These are phyloP conservation scores for Sitta carolinensis DNA, from an alignment of 2,797 vertebrate genomes.

Conservation along the genomic window DNA sequence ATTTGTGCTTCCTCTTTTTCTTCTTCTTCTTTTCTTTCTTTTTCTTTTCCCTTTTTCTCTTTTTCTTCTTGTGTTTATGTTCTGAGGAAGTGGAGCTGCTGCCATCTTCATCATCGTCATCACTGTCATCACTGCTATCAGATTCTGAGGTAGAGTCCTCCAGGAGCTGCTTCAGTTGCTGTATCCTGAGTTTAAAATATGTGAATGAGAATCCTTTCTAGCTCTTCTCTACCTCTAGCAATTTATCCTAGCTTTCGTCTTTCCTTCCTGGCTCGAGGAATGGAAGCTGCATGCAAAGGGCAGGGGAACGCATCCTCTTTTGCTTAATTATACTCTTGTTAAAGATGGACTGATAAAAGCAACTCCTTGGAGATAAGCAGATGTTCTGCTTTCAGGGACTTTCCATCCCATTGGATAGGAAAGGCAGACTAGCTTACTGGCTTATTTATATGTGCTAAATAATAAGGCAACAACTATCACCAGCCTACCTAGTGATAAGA, in stretches of 20 bases:
- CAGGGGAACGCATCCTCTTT: not conserved
- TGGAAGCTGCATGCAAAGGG: not conserved
- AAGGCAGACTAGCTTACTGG: not conserved
- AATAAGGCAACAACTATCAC: not conserved
- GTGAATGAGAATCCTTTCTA: not conserved
- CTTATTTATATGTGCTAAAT: not conserved
- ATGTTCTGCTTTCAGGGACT: not conserved
- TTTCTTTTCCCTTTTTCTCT: slow-evolving; percentile 83
- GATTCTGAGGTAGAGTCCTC: slow-evolving; percentile 88
- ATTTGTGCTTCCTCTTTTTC: slow-evolving; percentile 84
- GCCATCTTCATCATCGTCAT: slow-evolving; percentile 67
- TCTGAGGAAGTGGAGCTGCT: slow-evolving; percentile 79
- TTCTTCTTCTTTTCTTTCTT: slow-evolving; percentile 85
- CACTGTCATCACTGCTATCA: slow-evolving; percentile 61
- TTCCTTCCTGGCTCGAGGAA: not conserved
- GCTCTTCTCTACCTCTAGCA: not conserved
- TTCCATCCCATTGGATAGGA: not conserved
- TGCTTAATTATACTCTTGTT: not conserved
- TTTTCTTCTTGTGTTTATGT: slow-evolving; percentile 85
- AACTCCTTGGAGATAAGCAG: not conserved
- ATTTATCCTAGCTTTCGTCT: not conserved
- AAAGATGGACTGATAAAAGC: not conserved
- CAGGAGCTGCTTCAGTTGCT: slow-evolving; percentile 91
- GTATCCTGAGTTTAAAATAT: slow-evolving; percentile 80
- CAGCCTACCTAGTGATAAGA: not conserved